These are phyloP conservation scores for Tinea semifulvella DNA, from an alignment of 2,888 invertebrate species.

Conservation along the genomic window DNA sequence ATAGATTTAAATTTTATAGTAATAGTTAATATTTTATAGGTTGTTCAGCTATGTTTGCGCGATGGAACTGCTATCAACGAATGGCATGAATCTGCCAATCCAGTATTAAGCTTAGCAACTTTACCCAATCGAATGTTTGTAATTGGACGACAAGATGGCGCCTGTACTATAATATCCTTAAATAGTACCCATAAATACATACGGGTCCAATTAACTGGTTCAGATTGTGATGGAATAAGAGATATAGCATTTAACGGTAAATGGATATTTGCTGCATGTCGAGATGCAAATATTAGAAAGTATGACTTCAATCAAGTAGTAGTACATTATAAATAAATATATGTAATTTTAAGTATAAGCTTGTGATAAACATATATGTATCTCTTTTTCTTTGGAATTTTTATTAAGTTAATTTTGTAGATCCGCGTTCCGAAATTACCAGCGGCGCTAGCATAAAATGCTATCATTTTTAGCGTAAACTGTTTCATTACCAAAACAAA, in stretches of 20 bases:
- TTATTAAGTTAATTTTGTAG: too few relatives aligned
- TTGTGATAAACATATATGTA: neutral
- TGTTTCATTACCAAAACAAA: too few relatives aligned
- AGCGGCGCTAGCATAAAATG: too few relatives aligned
- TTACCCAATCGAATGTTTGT: conserved; percentile 59
- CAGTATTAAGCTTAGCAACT: conserved; percentile 60
- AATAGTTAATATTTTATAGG: conserved; percentile 29
- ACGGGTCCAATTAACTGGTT: conserved; percentile 70
- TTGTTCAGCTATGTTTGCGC: conserved; percentile 36
- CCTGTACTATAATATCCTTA: conserved; percentile 61
- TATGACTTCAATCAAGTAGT: conserved; percentile 64
- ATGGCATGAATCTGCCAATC: conserved; percentile 66
- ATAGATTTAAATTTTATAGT: neutral
- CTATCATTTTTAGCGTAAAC: too few relatives aligned
- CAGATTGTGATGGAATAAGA: conserved; percentile 76
- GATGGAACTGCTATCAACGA: conserved; percentile 37
- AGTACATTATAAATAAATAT: conserved; percentile 48
- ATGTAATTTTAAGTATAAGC: neutral
- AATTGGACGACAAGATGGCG: conserved; percentile 71
- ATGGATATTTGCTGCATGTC: conserved; percentile 69
- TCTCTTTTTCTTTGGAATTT: too few relatives aligned
- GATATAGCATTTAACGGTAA: conserved; percentile 67
- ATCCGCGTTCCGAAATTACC: too few relatives aligned
- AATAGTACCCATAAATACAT: conserved; percentile 34
- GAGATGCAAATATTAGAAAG: conserved; percentile 71